Conservation (phyloP, 2,113 vertebrate genomes). For the Machaerirhynchus nigripectus region DNA sequence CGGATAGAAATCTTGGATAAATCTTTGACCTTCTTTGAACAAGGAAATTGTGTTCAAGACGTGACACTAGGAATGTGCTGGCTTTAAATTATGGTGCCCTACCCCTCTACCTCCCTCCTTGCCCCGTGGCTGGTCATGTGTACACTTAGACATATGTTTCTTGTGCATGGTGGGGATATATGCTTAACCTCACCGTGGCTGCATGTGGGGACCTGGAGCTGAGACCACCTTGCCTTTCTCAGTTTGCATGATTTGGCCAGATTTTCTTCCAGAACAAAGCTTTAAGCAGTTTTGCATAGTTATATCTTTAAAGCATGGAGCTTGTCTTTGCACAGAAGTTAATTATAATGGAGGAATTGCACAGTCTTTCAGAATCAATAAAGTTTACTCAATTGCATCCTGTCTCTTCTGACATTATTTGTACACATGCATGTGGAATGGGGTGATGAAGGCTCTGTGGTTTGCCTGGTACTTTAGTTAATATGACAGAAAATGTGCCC, state of each 20-base stretch:
- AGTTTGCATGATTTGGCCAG: fast-evolving
- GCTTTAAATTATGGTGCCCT: neutral
- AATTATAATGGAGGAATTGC: neutral
- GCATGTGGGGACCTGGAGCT: neutral
- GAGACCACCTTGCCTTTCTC: neutral
- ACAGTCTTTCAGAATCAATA: neutral
- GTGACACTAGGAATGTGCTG: neutral
- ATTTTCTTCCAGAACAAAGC: neutral
- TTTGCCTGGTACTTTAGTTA: neutral
- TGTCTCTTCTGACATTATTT: neutral
- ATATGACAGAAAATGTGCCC: neutral
- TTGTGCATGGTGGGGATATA: fast-evolving
- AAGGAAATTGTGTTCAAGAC: neutral
- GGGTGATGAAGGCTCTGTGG: neutral
- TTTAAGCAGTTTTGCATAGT: neutral
- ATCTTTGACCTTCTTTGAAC: neutral
- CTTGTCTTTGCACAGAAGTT: neutral
- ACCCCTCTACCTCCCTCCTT: too few relatives aligned
- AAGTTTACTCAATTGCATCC: neutral
- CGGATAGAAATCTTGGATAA: neutral
- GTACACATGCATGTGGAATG: neutral
- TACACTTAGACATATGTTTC: fast-evolving
- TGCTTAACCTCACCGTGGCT: neutral
- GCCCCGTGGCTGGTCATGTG: neutral
- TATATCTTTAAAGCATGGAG: neutral